phyloP scores from a whole-genome alignment of 2,113 vertebrate species.

The Sapajus apella region DNA sequence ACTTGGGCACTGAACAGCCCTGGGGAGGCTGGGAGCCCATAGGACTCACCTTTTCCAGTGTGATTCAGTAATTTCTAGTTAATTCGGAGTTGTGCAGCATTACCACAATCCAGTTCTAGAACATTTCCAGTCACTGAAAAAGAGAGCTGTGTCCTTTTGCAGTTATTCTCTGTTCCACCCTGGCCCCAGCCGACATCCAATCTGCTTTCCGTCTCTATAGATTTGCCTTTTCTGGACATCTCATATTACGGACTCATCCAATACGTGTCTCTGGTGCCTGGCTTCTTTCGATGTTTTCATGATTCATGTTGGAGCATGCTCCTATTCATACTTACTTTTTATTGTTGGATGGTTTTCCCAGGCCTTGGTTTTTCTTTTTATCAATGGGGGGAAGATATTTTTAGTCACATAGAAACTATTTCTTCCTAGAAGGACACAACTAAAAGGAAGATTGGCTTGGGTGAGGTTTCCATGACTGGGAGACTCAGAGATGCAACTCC shows the following conservation, averaged over 20 bases:
- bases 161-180: neutral
- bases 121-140: neutral
- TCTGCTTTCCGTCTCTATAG: neutral
- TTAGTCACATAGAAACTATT: neutral
- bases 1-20: neutral
- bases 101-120: neutral
- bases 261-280: neutral
- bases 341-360: neutral
- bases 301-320: neutral
- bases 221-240: neutral
- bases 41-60: neutral
- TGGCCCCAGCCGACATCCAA: neutral
- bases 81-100: neutral
- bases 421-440: neutral
- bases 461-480: neutral
- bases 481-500: neutral
- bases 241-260: neutral
- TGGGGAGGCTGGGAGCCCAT: neutral
- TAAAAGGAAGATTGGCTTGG: neutral
- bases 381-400: neutral
- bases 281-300: neutral
- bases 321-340: neutral
- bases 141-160: neutral
- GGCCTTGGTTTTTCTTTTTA: neutral
- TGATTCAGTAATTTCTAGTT: neutral